Base-by-base conservation (phyloP, 2,888 invertebrate species). In the Malthinus flaveolus region DNA sequence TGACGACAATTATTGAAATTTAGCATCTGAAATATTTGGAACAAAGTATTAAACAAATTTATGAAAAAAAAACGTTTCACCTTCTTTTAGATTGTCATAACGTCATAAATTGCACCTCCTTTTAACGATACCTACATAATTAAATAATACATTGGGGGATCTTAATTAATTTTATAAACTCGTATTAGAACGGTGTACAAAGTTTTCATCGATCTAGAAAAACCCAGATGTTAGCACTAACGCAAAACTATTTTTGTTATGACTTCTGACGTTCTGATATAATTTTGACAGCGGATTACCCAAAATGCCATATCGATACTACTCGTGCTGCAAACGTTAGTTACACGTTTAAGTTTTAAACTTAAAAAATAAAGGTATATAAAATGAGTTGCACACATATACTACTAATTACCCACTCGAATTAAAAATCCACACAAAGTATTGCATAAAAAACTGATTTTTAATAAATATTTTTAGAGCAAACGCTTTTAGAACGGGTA, bases 161-260 rank as follows among this genome's bases (percentile, higher is more conserved):
- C 5, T 2, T 23, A 23, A 23, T 23, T 23, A 23, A 23, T 23
- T 32, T 11, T 56, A 32, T 45, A 32, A 37, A 23, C 33, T 47
- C 10, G 3, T 46, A 10, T 33, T 51, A 8, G 32, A 48, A 34
- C 15, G 33, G 46, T 31, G 39, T 37, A 49, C 55, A 45, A 46
- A 46, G 56, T 55, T 54, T 34, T 49, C 50, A 57, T 47, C 59
- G 62, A 60, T 62, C 57, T 60, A 37, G 57, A 59, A 67, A 67
- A 68, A 69, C 71, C 72, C 72, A 73, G 73, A 71, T 73, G 72
- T 71, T 71, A 68, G 61, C 64, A 61, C 57, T 71, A 68, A 62
- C 64, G 59, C 57, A 67, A 65, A 64, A 71, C 68, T 75, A 74
- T 75, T 74, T 75, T 74, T 74, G 73, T 75, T 75, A 73, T 75